Conservation (phyloP, 92 coral and sea anemone species). For the Virgularia gustaviana region DNA sequence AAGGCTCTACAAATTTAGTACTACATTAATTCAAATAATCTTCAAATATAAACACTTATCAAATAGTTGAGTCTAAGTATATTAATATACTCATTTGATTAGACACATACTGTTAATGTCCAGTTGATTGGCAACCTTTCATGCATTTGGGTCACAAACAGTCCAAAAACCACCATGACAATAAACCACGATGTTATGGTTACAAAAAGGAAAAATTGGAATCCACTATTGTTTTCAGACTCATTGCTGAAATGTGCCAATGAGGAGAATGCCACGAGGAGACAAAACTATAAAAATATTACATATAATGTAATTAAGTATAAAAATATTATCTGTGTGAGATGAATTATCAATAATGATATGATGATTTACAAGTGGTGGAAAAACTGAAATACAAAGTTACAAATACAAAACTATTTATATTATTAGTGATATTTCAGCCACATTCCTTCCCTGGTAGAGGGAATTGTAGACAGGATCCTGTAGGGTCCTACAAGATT, state of each 20-base stretch:
- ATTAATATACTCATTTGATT: slow-evolving; percentile 11
- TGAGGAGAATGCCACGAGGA: slow-evolving; percentile 52
- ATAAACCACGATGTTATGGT: slow-evolving; percentile 92
- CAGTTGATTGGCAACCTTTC: slow-evolving; percentile 73
- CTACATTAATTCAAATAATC: too few relatives aligned
- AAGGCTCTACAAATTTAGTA: too few relatives aligned
- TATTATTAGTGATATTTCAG: too few relatives aligned
- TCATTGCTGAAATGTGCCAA: slow-evolving; percentile 45
- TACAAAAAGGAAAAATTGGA: slow-evolving; percentile 87
- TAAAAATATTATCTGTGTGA: background rate
- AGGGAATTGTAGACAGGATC: too few relatives aligned
- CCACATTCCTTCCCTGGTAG: too few relatives aligned
- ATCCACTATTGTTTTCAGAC: slow-evolving; percentile 56
- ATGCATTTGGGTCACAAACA: slow-evolving; percentile 56
- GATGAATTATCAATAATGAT: background rate
- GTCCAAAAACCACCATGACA: slow-evolving; percentile 63
- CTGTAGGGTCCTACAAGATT: too few relatives aligned
- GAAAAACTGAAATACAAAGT: too few relatives aligned
- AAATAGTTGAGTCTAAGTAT: background rate
- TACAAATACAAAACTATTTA: too few relatives aligned
- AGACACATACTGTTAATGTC: slow-evolving; percentile 75
- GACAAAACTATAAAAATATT: slow-evolving; percentile 40
- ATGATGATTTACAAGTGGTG: too few relatives aligned
- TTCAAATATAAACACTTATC: too few relatives aligned
- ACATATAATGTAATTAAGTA: background rate